Conservation (phyloP, 2,888 invertebrate genomes). For the Lochmaea crataegi region DNA sequence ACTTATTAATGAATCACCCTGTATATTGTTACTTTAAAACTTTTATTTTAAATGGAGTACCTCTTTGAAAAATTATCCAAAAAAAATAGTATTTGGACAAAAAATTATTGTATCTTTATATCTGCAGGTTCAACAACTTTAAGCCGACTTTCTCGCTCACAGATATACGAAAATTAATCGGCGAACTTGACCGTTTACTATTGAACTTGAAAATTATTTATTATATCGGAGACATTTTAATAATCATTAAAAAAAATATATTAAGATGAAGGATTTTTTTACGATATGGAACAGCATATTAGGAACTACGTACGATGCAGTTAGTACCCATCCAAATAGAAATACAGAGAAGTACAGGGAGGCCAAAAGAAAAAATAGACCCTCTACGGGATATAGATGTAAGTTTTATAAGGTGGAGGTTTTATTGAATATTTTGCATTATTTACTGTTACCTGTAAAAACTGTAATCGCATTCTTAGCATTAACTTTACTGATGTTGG, state of each 20-base stretch:
- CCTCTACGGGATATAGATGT: slow-evolving; percentile 35
- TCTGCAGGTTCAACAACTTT: slow-evolving; percentile 2
- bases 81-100: no score
- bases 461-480: no score
- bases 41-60: neutral
- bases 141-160: slow-evolving; percentile 13
- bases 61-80: neutral
- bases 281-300: slow-evolving; percentile 56
- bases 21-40: no score
- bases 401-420: slow-evolving; percentile 29
- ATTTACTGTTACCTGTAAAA: no score
- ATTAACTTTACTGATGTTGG: no score
- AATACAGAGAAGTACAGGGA: slow-evolving; percentile 8
- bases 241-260: no score
- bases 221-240: neutral
- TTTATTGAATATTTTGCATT: neutral
- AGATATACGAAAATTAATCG: neutral
- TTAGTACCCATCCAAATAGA: slow-evolving; percentile 48
- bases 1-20: no score
- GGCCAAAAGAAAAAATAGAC: neutral
- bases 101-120: neutral
- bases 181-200: neutral
- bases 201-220: slow-evolving; percentile 35
- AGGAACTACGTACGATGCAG: slow-evolving; percentile 57
- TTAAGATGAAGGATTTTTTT: slow-evolving; percentile 59